Conservation (phyloP, 2,797 vertebrate species). For the Clarias laeviceps region DNA sequence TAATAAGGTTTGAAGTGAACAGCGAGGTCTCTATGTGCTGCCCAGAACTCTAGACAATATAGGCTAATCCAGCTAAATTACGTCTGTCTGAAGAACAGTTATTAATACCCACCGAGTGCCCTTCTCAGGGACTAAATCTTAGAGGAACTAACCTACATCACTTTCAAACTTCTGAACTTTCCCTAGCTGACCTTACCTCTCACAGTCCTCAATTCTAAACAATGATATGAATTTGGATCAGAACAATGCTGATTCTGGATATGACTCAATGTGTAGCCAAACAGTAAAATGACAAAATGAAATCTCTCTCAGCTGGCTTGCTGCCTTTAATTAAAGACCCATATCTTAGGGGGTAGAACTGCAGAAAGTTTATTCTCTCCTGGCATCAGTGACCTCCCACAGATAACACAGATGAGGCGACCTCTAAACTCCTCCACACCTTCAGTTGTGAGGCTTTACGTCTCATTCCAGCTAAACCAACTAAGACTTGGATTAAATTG, state of each 20-base stretch:
- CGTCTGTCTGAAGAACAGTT: not conserved
- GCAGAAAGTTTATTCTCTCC: constrained; percentile 42
- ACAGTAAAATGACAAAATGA: constrained; percentile 1
- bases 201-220: not conserved
- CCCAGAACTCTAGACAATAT: not conserved
- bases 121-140: not conserved
- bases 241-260: not conserved
- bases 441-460: constrained; percentile 34
- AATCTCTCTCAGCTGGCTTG: constrained; percentile 5
- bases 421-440: constrained; percentile 54
- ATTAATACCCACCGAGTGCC: not conserved
- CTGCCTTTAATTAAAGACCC: constrained; percentile 49
- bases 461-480: not conserved
- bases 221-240: not conserved
- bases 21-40: not conserved
- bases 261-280: not conserved
- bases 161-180: not conserved
- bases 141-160: not conserved
- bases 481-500: not conserved
- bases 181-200: not conserved
- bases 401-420: constrained; percentile 36
- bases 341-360: constrained; percentile 30
- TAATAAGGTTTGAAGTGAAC: constrained; percentile 1
- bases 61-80: not conserved
- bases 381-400: constrained; percentile 34